These are phyloP conservation scores for Linurgus olivaceus DNA, from an alignment of 2,797 vertebrate genomes.

Conservation along the genomic window DNA sequence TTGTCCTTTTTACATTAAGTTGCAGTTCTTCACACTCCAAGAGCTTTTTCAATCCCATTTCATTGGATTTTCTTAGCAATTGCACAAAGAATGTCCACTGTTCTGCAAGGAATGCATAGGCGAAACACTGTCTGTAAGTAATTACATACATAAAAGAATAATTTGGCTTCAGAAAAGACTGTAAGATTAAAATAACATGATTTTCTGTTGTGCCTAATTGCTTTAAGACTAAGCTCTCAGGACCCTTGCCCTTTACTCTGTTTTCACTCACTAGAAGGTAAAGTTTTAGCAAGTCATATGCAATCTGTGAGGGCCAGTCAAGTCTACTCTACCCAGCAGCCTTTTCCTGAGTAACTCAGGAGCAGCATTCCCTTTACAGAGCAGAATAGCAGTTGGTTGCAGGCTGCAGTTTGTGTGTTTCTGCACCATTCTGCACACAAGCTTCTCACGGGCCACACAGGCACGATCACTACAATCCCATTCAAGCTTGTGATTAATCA, in stretches of 20 bases:
- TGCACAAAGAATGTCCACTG: neutral
- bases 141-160: neutral
- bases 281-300: neutral
- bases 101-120: neutral
- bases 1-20: neutral
- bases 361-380: neutral
- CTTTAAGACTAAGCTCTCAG: neutral
- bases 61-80: neutral
- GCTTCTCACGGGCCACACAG: neutral
- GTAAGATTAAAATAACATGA: no score
- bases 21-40: neutral
- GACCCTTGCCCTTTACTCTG: fast-evolving
- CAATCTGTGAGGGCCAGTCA: neutral
- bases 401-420: neutral
- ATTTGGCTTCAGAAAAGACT: neutral
- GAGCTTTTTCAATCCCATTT: neutral
- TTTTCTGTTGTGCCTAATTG: neutral
- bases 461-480: neutral
- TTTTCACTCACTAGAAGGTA: neutral
- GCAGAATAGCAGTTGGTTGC: neutral
- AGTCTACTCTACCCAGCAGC: neutral
- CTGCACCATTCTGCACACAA: neutral
- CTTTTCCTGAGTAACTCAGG: neutral
- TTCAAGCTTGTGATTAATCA: neutral
- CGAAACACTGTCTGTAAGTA: neutral